Conservation (phyloP, 2,797 vertebrate species). For the Molossus alvarezi region DNA sequence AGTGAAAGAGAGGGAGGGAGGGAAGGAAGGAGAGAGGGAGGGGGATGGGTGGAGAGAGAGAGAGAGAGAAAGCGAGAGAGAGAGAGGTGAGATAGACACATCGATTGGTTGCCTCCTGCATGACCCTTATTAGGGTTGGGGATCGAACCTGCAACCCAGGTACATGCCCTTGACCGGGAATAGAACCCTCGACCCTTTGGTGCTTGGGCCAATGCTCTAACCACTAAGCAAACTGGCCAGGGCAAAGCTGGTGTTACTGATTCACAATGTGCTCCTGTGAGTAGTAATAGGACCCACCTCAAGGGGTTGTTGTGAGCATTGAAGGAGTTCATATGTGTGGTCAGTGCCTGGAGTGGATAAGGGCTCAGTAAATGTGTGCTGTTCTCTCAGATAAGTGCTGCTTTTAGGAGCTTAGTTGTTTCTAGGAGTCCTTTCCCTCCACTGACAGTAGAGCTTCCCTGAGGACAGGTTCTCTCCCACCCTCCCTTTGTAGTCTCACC, state of each 20-base stretch:
- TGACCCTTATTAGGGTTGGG: too few species aligned
- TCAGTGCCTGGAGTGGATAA: neutral
- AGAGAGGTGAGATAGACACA: too few species aligned
- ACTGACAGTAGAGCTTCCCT: neutral
- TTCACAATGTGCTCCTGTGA: neutral
- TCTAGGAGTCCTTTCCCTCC: neutral
- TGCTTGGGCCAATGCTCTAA: too few species aligned
- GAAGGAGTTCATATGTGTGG: neutral
- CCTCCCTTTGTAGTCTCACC: conserved; percentile 48
- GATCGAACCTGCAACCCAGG: too few species aligned
- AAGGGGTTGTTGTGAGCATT: neutral
- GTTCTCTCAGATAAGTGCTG: neutral
- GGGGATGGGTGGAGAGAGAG: too few species aligned
- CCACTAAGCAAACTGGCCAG: too few species aligned
- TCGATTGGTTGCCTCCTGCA: too few species aligned
- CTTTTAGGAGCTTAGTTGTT: conserved; percentile 25
- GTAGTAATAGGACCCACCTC: neutral
- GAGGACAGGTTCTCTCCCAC: neutral
- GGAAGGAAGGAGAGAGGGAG: too few species aligned
- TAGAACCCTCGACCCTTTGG: too few species aligned
- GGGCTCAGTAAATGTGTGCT: neutral
- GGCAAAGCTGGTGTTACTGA: neutral
- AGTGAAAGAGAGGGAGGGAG: too few species aligned
- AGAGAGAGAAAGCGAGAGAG: too few species aligned
- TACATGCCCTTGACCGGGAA: too few species aligned